Evolutionary conservation across 1,140 invertebrate species (phyloP), one percentile per base, ranked within the genome.

Genomic region (Drosophila lini): DNA sequence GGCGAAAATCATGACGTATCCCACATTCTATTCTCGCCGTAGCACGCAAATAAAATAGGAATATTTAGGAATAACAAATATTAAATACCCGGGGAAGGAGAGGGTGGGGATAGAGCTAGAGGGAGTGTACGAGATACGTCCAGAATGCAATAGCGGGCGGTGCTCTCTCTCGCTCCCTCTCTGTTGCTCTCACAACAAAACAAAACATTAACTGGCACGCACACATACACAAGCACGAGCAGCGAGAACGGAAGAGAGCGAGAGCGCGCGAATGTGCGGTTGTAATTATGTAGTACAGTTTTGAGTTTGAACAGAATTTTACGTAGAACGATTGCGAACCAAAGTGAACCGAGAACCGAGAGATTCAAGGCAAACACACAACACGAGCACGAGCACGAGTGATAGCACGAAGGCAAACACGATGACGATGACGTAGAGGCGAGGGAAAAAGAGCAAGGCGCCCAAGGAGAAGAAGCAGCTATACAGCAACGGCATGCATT

Each of bases 211-310:
- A 89, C 74, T 80, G 83, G 48, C 67, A 70, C 75, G 60, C 74
- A 50, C 69, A 63, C 74, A 59, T 25, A 57, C 28, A 47, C 31
- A 38, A 32, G 9, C 32, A 53, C 41, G 16, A 28, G 15, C 5
- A 19, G 71, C 34, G 38, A 64, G 57, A 47, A 19, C 32, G 38
- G 63, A 68, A 68, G 34, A 62, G 60, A 58, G 53, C 13, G 36
- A 58, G 60, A 62, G 50, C 56, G 81, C 67, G 60, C 74, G 77
- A 81, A 81, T 78, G 82, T 52, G 67, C 80, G 79, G 64, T 83
- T 88, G 84, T 88, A 89, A 89, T 84, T 89, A 89, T 89, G 84
- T 89, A 89, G 84, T 89, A 89, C 84, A 89, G 84, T 89, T 86
- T 84, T 86, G 81, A 85, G 81, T 86, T 85, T 81, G 69, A 89